Evolutionary conservation across 2,797 vertebrate genomes (phyloP).

Genomic region (Lutjanus argentimaculatus): DNA sequence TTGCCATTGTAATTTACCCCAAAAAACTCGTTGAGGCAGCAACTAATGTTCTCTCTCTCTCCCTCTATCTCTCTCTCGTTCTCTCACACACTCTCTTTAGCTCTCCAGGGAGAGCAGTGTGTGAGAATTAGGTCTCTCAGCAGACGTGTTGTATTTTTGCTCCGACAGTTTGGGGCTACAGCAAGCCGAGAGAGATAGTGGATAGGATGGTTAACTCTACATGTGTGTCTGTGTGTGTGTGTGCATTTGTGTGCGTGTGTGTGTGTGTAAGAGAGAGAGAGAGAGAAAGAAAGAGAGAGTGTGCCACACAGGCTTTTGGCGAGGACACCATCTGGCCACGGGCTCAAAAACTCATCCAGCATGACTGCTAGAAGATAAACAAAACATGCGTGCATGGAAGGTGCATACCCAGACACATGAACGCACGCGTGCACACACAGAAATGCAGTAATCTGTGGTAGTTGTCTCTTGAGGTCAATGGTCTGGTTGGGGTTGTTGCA

Average conservation of each 20-base stretch:
- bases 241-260: constrained; percentile 21
- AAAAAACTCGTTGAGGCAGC: constrained; percentile 64
- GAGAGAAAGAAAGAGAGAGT: constrained; percentile 12
- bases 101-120: constrained; percentile 70
- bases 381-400: constrained; percentile 40
- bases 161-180: constrained; percentile 79
- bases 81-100: constrained; percentile 7
- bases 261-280: constrained; percentile 9
- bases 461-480: constrained; percentile 34
- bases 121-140: constrained; percentile 80
- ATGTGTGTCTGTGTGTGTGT: constrained; percentile 18
- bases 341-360: constrained; percentile 62
- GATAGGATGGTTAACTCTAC: constrained; percentile 32
- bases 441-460: constrained; percentile 28
- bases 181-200: constrained; percentile 52
- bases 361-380: constrained; percentile 62
- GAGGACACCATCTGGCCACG: constrained; percentile 73
- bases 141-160: constrained; percentile 80
- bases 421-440: not conserved
- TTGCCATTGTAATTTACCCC: constrained; percentile 62
- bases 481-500: constrained; percentile 19
- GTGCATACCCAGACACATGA: constrained; percentile 11
- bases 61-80: constrained; percentile 26
- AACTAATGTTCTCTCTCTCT: constrained; percentile 48
- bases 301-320: constrained; percentile 55